A percentile compares a stretch with the other conserved stretches of the same genome.
These are phyloP conservation scores for Lepidostoma basale DNA, from an alignment of 1,140 invertebrate species.

Conservation along the genomic window DNA sequence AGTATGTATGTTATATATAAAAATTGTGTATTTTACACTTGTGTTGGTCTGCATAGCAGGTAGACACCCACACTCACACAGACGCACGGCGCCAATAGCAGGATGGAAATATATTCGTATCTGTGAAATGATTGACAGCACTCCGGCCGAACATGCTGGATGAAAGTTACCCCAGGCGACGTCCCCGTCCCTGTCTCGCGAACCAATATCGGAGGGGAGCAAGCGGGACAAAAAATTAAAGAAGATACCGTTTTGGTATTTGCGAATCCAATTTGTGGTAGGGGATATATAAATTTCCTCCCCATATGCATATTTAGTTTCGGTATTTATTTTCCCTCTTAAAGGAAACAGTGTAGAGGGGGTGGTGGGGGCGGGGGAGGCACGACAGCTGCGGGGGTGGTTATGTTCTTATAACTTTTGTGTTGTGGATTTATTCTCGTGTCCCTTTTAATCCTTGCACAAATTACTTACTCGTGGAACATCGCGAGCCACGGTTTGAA, in stretches of 20 bases:
- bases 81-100: background rate
- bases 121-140: conserved; percentile 43
- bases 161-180: conserved; percentile 2
- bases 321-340: conserved; percentile 30
- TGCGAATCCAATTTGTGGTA: conserved; percentile 45
- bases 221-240: background rate
- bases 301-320: conserved; percentile 47
- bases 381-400: background rate
- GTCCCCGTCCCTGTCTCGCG: background rate
- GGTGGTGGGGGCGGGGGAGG: background rate
- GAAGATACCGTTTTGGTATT: conserved; percentile 2
- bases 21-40: no score
- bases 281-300: conserved; percentile 47
- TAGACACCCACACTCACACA: no score
- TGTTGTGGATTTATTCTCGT: conserved; percentile 8
- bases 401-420: conserved; percentile 26
- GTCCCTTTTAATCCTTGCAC: conserved; percentile 15
- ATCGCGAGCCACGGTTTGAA: no score
- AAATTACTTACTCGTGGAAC: conserved; percentile 10
- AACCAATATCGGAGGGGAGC: background rate
- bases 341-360: conserved; percentile 7
- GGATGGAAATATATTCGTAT: conserved; percentile 29
- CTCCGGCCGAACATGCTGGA: conserved; percentile 17
- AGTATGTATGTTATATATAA: no score
- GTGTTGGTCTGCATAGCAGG: no score